Evolutionary conservation across 2,888 invertebrate genomes (phyloP).

Genomic region (Salticus scenicus): DNA sequence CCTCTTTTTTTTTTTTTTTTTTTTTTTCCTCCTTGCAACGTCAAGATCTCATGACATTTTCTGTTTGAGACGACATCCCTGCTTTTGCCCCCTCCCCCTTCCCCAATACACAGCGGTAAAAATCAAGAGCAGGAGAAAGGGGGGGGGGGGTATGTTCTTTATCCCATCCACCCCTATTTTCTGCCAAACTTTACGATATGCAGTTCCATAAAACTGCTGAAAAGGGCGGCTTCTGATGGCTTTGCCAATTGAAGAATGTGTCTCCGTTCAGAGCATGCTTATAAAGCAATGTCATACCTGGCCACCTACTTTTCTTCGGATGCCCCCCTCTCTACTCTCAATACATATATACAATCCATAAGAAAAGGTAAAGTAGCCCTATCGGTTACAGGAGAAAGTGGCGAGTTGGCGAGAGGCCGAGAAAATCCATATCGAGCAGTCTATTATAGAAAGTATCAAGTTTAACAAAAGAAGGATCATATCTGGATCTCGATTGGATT

Average conservation of each 20-base stretch:
- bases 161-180: conserved; percentile 25
- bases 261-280: conserved; percentile 38
- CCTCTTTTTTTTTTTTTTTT: conserved; percentile 4
- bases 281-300: conserved; percentile 19
- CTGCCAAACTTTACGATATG: conserved; percentile 9
- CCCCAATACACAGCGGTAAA: background rate
- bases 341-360: conserved; percentile 1
- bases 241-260: conserved; percentile 25
- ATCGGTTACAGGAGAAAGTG: conserved; percentile 46
- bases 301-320: conserved; percentile 25
- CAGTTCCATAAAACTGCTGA: conserved; percentile 25
- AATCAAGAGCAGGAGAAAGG: conserved; percentile 39
- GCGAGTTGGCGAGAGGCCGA: conserved; percentile 4
- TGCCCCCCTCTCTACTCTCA: background rate
- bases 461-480: conserved; percentile 57
- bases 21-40: conserved; percentile 33
- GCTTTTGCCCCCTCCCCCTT: conserved; percentile 20
- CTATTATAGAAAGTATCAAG: conserved; percentile 19
- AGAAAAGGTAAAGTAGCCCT: conserved; percentile 63
- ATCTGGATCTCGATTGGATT: conserved; percentile 41
- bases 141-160: conserved; percentile 20
- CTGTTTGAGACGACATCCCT: conserved; percentile 55
- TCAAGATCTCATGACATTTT: conserved; percentile 64
- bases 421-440: background rate
- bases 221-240: background rate